These are phyloP conservation scores for Euzophera pinguis DNA, from an alignment of 2,888 invertebrate genomes.

Conservation along the genomic window DNA sequence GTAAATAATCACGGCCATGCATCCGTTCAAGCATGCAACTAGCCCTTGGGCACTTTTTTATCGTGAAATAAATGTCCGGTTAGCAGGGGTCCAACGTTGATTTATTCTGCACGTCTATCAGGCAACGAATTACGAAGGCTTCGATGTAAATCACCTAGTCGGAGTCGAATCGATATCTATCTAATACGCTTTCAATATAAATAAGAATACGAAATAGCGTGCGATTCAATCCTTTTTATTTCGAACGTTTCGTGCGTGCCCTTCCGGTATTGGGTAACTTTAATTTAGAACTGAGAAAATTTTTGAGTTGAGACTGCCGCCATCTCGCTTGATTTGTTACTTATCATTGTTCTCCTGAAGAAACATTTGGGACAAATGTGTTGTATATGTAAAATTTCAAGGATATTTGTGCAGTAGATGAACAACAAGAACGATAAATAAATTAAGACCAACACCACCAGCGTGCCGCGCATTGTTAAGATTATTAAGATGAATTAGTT, in stretches of 20 bases:
- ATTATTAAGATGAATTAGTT: no score
- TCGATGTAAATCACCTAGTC: constrained; percentile 72
- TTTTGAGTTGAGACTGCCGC: no score
- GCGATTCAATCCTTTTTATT: constrained; percentile 12
- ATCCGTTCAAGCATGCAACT: constrained; percentile 28
- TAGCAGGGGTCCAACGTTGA: constrained; percentile 75
- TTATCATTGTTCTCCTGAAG: no score
- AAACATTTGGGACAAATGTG: no score
- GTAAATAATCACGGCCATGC: constrained; percentile 33
- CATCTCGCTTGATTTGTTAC: no score
- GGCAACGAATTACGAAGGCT: constrained; percentile 71
- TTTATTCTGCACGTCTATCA: constrained; percentile 73
- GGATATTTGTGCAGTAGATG: no score
- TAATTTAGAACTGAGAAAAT: not conserved
- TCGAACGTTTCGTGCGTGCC: constrained; percentile 4
- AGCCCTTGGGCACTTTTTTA: constrained; percentile 36
- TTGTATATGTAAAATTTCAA: no score
- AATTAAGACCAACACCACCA: no score
- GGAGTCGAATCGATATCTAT: constrained; percentile 32
- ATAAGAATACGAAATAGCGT: constrained; percentile 8
- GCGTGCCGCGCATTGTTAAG: no score
- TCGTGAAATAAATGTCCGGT: constrained; percentile 69
- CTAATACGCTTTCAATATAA: constrained; percentile 14
- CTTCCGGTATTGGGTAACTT: not conserved
- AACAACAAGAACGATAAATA: no score